Evolutionary conservation across 2,113 vertebrate genomes (phyloP), one percentile per base, ranked within the genome.

Genomic region (Rousettus leschenaultii): DNA sequence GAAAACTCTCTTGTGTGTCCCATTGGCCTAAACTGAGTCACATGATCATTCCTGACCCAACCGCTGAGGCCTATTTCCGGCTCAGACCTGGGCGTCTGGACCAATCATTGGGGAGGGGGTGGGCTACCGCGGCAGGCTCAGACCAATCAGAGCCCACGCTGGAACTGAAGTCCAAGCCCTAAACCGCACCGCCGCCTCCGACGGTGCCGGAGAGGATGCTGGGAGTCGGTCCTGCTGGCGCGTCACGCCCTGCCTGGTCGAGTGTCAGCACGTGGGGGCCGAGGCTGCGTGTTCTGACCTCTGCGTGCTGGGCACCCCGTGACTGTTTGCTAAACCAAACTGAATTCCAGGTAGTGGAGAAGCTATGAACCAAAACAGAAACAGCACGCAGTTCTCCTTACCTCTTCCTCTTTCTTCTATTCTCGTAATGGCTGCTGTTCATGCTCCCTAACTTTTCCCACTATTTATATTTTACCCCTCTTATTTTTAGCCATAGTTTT

Each of bases 401-500:
- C 84, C 63, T 74, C 85, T 91, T 83, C 84, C 30, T 87, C 59
- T 40, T 21, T 13, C 1, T 38, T 55, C 65, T 92, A 38, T 90
- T 94, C 92, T 63, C 18, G 38, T 43, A 48, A 12, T 51, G 65
- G 74, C 61, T 55, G 57, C n/a, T 53, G 51, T n/a, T 79, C 74
- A 28, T 68, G 92, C 66, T 95, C 95, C 93, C 94, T 55, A 70
- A 86, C 87, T 90, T 90, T 82, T n/a, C 90, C 87, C 90, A 78
- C 95, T 89, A 92, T 96, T 98, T 97, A 90, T 93, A 92, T 89
- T 51, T 84, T 86, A 86, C 85, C 94, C 92, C 82, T 94, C 83
- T 94, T 96, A 96, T 96, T 98, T 97, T 97, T 96, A 97, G 96
- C 82, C 70, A 8, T 57, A 89, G 95, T 95, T 97, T 93, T 95